phyloP scores from a whole-genome alignment of 2,113 vertebrate species.

The Colius striatus region DNA sequence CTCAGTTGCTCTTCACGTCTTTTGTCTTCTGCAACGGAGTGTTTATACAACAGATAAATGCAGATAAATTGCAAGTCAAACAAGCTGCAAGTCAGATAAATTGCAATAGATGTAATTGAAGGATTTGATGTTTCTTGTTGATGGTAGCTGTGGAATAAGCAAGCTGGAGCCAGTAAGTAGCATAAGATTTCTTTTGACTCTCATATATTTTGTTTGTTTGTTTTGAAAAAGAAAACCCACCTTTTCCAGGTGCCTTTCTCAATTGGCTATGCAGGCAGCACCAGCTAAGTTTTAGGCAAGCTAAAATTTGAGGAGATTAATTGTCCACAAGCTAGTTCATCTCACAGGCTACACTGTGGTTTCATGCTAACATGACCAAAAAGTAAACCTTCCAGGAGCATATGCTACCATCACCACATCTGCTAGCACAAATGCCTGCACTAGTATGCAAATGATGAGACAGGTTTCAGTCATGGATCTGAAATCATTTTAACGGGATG shows the following conservation, averaged over 20 bases:
- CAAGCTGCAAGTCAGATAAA: not conserved
- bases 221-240: not conserved
- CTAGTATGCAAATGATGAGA: not conserved
- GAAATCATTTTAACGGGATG: not conserved
- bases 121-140: not conserved
- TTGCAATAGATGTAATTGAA: not conserved
- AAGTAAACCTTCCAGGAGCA: not conserved
- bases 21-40: not conserved
- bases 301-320: not conserved
- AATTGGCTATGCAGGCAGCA: not conserved
- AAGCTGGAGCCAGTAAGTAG: not conserved
- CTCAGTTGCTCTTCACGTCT: not conserved
- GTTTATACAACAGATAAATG: not conserved
- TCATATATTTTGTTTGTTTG: not conserved
- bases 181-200: not conserved
- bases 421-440: not conserved
- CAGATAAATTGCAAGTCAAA: not conserved
- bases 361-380: not conserved
- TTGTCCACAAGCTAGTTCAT: not conserved
- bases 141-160: not conserved
- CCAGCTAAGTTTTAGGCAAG: not conserved
- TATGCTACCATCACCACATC: fast-evolving
- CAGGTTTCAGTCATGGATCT: not conserved
- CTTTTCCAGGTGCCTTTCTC: not conserved
- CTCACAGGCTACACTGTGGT: not conserved